phyloP scores from a whole-genome alignment of 1,140 invertebrate species.

The Antheraea pernyi region DNA sequence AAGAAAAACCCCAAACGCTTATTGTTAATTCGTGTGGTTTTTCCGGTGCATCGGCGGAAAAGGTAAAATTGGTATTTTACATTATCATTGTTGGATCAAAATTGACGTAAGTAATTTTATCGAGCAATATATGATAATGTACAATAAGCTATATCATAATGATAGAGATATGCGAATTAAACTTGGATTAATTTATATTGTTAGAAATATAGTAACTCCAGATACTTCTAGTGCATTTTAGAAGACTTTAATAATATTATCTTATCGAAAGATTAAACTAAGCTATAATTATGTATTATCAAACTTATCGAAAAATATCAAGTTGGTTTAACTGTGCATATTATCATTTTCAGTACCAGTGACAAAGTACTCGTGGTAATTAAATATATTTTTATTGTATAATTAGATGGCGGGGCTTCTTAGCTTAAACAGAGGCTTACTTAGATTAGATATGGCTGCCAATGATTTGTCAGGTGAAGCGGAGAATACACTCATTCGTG shows the following conservation, averaged over 20 bases:
- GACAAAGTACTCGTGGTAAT: not conserved
- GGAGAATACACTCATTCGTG: conserved; percentile 58
- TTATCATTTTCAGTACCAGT: not conserved
- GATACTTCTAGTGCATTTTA: not conserved
- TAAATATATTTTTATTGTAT: not conserved
- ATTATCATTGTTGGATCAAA: not conserved
- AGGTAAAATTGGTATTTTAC: conserved; percentile 34
- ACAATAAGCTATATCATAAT: not conserved
- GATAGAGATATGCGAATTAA: not conserved
- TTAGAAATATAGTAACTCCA: not conserved
- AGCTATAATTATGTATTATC: not conserved
- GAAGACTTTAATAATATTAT: not conserved
- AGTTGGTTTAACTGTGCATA: not conserved
- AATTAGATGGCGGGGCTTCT: conserved; percentile 69
- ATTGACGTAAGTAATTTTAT: not conserved
- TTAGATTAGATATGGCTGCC: conserved; percentile 68
- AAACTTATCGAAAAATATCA: not conserved
- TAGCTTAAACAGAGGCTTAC: conserved; percentile 66
- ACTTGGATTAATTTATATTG: not conserved
- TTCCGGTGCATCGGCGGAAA: conserved; percentile 57
- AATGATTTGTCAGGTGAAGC: conserved; percentile 71
- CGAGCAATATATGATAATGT: not conserved
- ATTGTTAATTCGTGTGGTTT: conserved; percentile 71
- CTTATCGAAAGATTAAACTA: not conserved
- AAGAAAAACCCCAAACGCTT: conserved; percentile 69